These are phyloP conservation scores for Coreius guichenoti DNA, from an alignment of 2,797 vertebrate genomes.

Conservation along the genomic window DNA sequence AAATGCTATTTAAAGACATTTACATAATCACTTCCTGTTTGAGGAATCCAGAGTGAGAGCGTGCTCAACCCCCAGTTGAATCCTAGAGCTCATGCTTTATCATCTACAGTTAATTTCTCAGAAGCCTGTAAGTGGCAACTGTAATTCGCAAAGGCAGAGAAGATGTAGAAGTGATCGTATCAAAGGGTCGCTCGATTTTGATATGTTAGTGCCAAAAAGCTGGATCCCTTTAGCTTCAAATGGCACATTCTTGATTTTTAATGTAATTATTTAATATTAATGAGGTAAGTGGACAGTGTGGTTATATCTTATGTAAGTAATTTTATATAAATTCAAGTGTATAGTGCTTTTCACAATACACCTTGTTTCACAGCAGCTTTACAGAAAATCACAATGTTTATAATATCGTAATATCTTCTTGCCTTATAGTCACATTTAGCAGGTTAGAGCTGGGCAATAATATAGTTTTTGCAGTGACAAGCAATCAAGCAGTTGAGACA, in stretches of 20 bases:
- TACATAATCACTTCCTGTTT: constrained; percentile 57
- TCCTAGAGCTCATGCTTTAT: constrained; percentile 22
- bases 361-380: neutral
- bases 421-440: neutral
- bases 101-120: constrained; percentile 8
- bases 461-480: neutral
- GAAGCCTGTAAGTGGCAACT: neutral
- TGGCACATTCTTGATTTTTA: neutral
- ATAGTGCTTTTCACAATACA: neutral
- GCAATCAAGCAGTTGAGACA: neutral
- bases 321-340: neutral
- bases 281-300: neutral
- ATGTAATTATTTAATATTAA: neutral
- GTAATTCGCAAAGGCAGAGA: neutral
- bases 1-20: constrained; percentile 51
- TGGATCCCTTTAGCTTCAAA: neutral
- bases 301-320: neutral
- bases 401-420: neutral
- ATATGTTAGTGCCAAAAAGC: neutral
- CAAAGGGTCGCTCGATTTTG: neutral
- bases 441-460: neutral
- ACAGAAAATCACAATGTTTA: neutral
- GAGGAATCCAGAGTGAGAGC: constrained; percentile 39
- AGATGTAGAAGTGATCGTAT: neutral
- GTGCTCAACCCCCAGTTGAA: constrained; percentile 18